Conservation (phyloP, 2,113 vertebrate species). For the Forbesichthys agassizii region DNA sequence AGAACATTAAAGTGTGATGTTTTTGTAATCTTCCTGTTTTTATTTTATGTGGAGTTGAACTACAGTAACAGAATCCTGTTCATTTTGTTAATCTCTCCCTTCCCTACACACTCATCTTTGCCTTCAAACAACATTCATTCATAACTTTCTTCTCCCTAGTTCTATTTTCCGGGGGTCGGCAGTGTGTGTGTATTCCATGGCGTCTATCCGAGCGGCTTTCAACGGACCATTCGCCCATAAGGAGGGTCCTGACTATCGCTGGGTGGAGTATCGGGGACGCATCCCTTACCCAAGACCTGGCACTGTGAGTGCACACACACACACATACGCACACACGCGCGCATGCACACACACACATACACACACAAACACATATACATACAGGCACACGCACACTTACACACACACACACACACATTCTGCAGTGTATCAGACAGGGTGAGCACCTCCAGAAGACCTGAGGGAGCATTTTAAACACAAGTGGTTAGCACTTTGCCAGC, state of each 20-base stretch:
- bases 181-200: slow-evolving; percentile 82
- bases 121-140: background rate
- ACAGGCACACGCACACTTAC: background rate
- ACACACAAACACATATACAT: background rate
- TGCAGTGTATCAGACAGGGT: background rate
- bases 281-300: slow-evolving; percentile 85
- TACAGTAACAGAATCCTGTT: no score
- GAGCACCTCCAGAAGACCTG: no score
- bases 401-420: background rate
- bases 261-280: slow-evolving; percentile 83
- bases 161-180: slow-evolving; percentile 83
- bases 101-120: no score
- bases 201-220: slow-evolving; percentile 81
- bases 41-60: background rate
- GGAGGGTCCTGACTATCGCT: slow-evolving; percentile 83
- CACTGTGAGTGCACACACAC: slow-evolving; percentile 71
- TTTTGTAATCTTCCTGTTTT: background rate
- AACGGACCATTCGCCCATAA: slow-evolving; percentile 85
- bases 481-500: slow-evolving; percentile 19
- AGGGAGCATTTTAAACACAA: no score
- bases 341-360: background rate
- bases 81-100: background rate
- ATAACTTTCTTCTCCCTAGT: slow-evolving; percentile 48
- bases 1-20: no score
- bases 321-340: background rate